Base-by-base conservation (phyloP, 2,113 vertebrate genomes). In the Strix aluco region DNA sequence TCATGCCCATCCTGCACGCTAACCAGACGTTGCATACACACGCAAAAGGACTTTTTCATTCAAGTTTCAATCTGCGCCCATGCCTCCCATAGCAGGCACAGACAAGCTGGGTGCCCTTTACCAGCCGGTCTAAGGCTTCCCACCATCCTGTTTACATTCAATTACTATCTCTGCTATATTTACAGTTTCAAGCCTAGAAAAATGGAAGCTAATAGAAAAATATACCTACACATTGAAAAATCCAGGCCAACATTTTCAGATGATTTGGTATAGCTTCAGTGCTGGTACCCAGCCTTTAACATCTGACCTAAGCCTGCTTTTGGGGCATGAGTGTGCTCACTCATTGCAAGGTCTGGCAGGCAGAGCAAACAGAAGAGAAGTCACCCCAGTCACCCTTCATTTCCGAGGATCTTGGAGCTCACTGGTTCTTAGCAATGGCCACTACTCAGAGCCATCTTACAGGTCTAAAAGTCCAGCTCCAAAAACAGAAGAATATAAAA, bases 401-500 rank as follows among this genome's bases (percentile, higher is more conserved):
- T 84, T 65, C 47, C 4, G 17, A 49, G 23, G 36, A 81, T 10
- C 30, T 16, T 34, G 47, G 63, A 92, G 15, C 17, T 86, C 69
- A 12, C 27, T 46, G 34, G 9, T 38, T 82, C 70, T 81, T 32
- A 87, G 57, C 62, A 58, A 47, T 13, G 22, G 44, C 32, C 32
- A 46, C 85, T 38, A 21, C 59, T 70, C 16, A 30, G 58, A 89
- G 36, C 5, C 54, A 77, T 57, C 73, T 75, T 27, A 54, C 27
- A 85, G 49, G 49, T 73, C 66, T 57, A 25, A 74, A 92, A 91
- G 46, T 80, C 78, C 42, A 70, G 57, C 54, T 84, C 54, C 36
- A 92, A 72, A 96, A 96, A 85, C 47, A 82, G 80, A 93, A 78
- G 21, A 81, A 67, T 32, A 4, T 42, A 87, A 94, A 66, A 94